A percentile compares a stretch with the other conserved stretches of the same genome.
phyloP scores from a whole-genome alignment of 30 jellyfish, hydroid and myxozoan genomes.

The Hydractinia echinata region DNA sequence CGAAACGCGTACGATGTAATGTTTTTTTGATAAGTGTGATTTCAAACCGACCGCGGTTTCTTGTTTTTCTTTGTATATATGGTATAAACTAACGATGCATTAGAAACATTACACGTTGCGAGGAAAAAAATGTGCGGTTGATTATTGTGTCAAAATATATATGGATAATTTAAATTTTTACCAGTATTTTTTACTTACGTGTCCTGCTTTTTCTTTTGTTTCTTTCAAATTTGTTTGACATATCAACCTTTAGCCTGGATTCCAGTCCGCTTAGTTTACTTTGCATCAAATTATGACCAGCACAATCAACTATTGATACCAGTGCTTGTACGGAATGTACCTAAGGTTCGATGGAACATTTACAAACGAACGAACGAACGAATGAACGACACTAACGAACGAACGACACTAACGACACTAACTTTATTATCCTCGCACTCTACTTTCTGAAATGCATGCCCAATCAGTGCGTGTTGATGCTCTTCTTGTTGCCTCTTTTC shows the following conservation, averaged over 20 bases:
- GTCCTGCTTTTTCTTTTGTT: not conserved
- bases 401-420: not conserved
- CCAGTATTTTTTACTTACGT: not conserved
- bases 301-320: not conserved
- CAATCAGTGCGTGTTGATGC: not conserved
- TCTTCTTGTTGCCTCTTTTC: not conserved
- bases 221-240: not conserved
- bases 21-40: too few species aligned
- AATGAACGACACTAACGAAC: not conserved
- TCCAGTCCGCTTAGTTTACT: not conserved
- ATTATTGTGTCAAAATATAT: too few species aligned
- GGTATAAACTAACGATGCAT: too few species aligned
- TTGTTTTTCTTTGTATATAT: too few species aligned
- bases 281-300: not conserved
- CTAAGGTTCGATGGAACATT: not conserved
- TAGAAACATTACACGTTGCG: too few species aligned
- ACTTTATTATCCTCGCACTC: not conserved
- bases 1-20: too few species aligned
- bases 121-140: too few species aligned
- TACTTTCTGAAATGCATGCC: not conserved
- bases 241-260: not conserved
- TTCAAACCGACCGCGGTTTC: too few species aligned
- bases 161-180: too few species aligned
- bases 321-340: not conserved
- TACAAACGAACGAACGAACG: not conserved